A percentile compares a stretch with the other conserved stretches of the same genome.
Evolutionary conservation across 1,140 invertebrate genomes (phyloP).

Genomic region (Brachionus paranguensis): DNA sequence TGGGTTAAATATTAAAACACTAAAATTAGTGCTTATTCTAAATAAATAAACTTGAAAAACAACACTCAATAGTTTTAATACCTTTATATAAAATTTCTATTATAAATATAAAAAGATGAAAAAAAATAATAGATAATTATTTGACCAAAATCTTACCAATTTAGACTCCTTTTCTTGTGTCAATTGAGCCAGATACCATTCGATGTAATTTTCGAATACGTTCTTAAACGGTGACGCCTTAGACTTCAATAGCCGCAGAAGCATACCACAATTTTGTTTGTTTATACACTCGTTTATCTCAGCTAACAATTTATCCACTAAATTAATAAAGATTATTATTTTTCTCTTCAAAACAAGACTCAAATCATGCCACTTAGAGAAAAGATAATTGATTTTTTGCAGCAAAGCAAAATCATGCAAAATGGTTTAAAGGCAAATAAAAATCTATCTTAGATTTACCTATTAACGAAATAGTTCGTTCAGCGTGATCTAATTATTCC

Average conservation of each 20-base stretch:
- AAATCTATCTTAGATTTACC: background rate
- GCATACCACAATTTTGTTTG: background rate
- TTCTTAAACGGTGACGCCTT: constrained; percentile 1
- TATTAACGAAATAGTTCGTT: constrained; percentile 24
- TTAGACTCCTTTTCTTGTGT: constrained; percentile 25
- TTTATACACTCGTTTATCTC: constrained; percentile 31
- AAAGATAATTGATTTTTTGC: background rate
- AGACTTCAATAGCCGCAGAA: background rate
- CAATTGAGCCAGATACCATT: constrained; percentile 30
- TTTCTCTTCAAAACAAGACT: background rate
- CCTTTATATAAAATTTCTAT: constrained; percentile 28
- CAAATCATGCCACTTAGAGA: background rate
- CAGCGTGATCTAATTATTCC: constrained; percentile 9
- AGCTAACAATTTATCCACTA: background rate
- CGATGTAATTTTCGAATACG: background rate
- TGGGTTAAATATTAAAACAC: background rate
- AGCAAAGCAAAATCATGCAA: constrained; percentile 23
- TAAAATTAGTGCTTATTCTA: background rate
- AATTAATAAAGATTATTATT: background rate
- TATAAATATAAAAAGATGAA: background rate
- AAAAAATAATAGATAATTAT: background rate
- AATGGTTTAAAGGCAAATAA: background rate
- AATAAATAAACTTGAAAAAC: background rate
- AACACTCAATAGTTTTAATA: background rate
- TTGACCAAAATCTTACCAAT: constrained; percentile 18